These are phyloP conservation scores for Epizoanthus illoricatus DNA, from an alignment of 92 coral and sea anemone genomes.

Conservation along the genomic window DNA sequence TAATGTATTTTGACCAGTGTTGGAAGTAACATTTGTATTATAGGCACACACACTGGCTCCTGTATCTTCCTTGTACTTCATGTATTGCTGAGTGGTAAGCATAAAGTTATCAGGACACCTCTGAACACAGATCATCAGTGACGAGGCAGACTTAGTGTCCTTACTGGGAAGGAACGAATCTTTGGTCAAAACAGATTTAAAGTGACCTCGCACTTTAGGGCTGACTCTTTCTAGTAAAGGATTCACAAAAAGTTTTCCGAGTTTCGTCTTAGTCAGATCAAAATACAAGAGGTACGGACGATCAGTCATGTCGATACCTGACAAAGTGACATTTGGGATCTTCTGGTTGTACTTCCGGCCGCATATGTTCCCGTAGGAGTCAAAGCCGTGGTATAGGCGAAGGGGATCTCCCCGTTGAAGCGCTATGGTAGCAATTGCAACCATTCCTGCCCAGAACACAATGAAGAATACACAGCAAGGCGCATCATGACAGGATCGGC, in stretches of 20 bases:
- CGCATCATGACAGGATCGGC: conserved; percentile 40
- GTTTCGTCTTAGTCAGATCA: conserved; percentile 46
- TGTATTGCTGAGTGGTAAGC: conserved; percentile 42
- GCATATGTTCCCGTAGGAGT: conserved; percentile 47
- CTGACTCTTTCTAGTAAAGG: conserved; percentile 37
- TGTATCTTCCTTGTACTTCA: conserved; percentile 36
- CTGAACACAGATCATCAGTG: conserved; percentile 45
- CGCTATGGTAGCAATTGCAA: conserved; percentile 36
- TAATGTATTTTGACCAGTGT: conserved; percentile 26
- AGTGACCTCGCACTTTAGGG: conserved; percentile 37
- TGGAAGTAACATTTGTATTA: conserved; percentile 30
- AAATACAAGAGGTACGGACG: conserved; percentile 48
- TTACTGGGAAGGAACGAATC: conserved; percentile 13
- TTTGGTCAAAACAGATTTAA: conserved; percentile 40
- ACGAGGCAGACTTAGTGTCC: conserved; percentile 3
- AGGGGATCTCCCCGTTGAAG: conserved; percentile 47
- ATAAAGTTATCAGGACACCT: conserved; percentile 44
- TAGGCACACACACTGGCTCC: conserved; percentile 32
- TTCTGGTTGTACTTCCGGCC: conserved; percentile 41
- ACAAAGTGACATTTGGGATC: conserved; percentile 38
- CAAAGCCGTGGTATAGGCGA: conserved; percentile 42
- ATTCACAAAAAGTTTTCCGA: conserved; percentile 37
- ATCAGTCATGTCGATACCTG: conserved; percentile 41
- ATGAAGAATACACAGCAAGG: conserved; percentile 41
- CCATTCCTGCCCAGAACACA: conserved; percentile 49